Base-by-base conservation (phyloP, 2,113 vertebrate genomes). In the Zosterops japonicus region DNA sequence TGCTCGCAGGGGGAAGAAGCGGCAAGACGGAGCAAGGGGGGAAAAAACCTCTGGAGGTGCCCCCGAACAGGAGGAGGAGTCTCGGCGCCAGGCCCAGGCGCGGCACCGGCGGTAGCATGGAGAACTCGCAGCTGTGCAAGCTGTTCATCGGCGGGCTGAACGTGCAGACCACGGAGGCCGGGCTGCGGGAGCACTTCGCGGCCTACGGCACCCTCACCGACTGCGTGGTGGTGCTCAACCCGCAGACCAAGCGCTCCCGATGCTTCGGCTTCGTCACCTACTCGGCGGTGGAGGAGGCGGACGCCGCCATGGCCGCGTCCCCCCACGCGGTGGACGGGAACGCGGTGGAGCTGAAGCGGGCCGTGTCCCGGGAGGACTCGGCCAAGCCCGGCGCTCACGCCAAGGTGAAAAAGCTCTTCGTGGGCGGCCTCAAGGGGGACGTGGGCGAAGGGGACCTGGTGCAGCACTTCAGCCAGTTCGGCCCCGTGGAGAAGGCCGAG, bases 181-280 rank as follows among this genome's bases (percentile, higher is more conserved):
- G 99, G 55, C 98, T 99, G 52, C 98, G 99, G 63, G 98, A 99
- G 93, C 98, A 99, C 92, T 99, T 99, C 92, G 99, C 99, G 98
- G 98, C 99, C 97, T 99, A 98, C 80, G 99, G 99, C 23, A 98
- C 99, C 92, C 98, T 99, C 56, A 99, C 98, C 83, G 98, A 99
- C 97, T 99, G 98, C 96, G 98, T 99, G 93, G 98, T 99, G 21
- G 98, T 99, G 63, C 98, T 98, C 57, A 98, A 99, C 91, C 98
- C 98, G 71, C 98, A 98, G 94, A 98, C 98, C 49, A 98, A 98
- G 91, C 98, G 98, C 87, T 99, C 98, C 63, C 98, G 99, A 49
- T 99, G 99, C 89, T 99, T 99, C 95, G 99, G 99, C 86, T 99
- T 99, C 97, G 99, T 99, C 77, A 99, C 99, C 76, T 99, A 99